Evolutionary conservation across 2,888 invertebrate species (phyloP), one percentile per base, ranked within the genome.

Genomic region (Lasiommata megera): DNA sequence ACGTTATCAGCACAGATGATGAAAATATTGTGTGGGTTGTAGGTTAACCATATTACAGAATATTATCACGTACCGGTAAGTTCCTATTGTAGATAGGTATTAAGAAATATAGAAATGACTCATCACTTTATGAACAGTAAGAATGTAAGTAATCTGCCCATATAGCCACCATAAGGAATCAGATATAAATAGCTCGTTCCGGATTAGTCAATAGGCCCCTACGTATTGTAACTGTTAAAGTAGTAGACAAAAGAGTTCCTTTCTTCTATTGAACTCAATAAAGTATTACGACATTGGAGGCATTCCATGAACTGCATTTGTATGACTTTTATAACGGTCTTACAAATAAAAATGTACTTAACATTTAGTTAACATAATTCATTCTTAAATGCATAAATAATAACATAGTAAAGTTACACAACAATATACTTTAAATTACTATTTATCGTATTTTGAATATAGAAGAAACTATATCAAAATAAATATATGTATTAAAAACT

Each of bases 181-280:
- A 61, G 47, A 63, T 65, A 65, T 50, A 68, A 72, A 70, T 66
- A 71, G 63, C 63, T 50, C 59, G 50, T 58, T 51, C 62, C 62
- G 65, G 55, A 70, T 74, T 71, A 12, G 23, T 46, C 9, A 43
- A 7, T 38, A 23, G 23, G 23, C 5, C 2, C 23, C 23, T 23
- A 23, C 23, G 23, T 23, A 56, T 41, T 23, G 11, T 44, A 62
- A 51, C 50, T 53, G 53, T 54, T 47, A 23, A 47, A 47, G 52
- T 41, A 41, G 48, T 48, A 47, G 37, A 52, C 59, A 55, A 55
- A 37, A 50, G 43, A 61, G 41, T 40, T 50, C 37, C 16, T 29
- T 46, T 46, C 46, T 29, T 46, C 29, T 31, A 46, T 31, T 46
- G 29, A 17, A 29, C 31, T 31, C 16, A 46, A 46, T 28, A 37